Percentiles rank a stretch among this genome's conserved stretches.
phyloP scores from a whole-genome alignment of 2,888 invertebrate genomes.

The Bhutanitis thaidina region DNA sequence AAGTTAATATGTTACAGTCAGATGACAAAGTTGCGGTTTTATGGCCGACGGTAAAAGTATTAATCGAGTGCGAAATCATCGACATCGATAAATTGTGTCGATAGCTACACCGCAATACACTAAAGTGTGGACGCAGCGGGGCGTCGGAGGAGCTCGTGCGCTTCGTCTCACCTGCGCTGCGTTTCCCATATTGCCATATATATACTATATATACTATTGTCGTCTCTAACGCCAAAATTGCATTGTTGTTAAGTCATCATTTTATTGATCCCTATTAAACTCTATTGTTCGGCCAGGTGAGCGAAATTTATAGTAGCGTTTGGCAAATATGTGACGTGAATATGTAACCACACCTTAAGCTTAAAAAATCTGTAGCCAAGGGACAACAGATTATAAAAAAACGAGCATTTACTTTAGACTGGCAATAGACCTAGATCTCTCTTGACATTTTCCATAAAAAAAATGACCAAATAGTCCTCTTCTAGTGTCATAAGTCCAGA shows the following conservation, averaged over 20 bases:
- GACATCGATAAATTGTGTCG: slow-evolving; percentile 44
- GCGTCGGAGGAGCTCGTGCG: slow-evolving; percentile 36
- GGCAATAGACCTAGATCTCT: too few species aligned
- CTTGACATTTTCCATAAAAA: too few species aligned
- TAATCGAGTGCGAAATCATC: slow-evolving; percentile 25
- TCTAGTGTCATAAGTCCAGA: too few species aligned
- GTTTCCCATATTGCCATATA: slow-evolving; percentile 29
- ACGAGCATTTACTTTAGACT: too few species aligned
- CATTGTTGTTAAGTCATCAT: not conserved
- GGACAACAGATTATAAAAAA: too few species aligned
- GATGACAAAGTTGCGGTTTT: slow-evolving; percentile 15
- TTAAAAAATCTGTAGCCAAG: too few species aligned
- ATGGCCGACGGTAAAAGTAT: slow-evolving; percentile 13
- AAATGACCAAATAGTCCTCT: too few species aligned
- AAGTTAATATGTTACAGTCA: slow-evolving; percentile 11
- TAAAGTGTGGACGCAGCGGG: slow-evolving; percentile 34
- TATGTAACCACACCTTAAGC: too few species aligned
- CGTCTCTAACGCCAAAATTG: slow-evolving; percentile 11
- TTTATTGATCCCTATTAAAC: not conserved
- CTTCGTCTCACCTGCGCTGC: slow-evolving; percentile 28
- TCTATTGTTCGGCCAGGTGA: not conserved
- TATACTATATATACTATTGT: slow-evolving; percentile 30
- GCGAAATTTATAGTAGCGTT: too few species aligned
- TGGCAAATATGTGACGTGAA: too few species aligned
- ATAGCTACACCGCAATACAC: slow-evolving; percentile 27